Conservation (phyloP, 2,888 invertebrate genomes). For the Acleris sparsana region DNA sequence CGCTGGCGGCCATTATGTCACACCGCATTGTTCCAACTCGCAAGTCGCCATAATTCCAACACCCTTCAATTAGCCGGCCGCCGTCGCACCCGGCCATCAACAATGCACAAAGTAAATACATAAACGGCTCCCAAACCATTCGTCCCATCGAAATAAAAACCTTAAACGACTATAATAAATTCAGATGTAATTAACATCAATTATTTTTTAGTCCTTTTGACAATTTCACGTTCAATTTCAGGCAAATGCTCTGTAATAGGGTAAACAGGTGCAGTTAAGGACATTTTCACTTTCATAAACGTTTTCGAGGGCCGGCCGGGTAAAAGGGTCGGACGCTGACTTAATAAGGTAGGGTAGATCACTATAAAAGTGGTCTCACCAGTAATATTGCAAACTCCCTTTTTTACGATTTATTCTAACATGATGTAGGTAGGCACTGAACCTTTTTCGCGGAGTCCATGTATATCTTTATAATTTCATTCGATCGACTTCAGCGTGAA, state of each 20-base stretch:
- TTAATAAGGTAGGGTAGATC: slow-evolving; percentile 70
- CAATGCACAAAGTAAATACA: slow-evolving; percentile 19
- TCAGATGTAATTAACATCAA: slow-evolving; percentile 52
- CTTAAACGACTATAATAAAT: slow-evolving; percentile 49
- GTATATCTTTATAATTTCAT: slow-evolving; percentile 27
- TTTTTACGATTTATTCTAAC: slow-evolving; percentile 59
- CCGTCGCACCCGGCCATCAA: slow-evolving; percentile 1
- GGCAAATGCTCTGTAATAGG: slow-evolving; percentile 51
- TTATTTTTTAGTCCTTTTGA: slow-evolving; percentile 46
- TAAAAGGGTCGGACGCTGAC: slow-evolving; percentile 65
- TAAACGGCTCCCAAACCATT: slow-evolving; percentile 17
- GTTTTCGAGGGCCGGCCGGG: slow-evolving; percentile 50
- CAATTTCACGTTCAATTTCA: slow-evolving; percentile 51
- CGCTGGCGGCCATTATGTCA: slow-evolving; percentile 12
- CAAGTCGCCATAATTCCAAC: slow-evolving; percentile 1
- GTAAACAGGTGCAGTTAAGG: slow-evolving; percentile 71
- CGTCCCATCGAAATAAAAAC: slow-evolving; percentile 38
- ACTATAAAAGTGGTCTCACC: slow-evolving; percentile 61
- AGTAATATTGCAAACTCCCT: slow-evolving; percentile 61
- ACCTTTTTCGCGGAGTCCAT: slow-evolving; percentile 40
- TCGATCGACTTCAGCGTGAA: slow-evolving; percentile 7
- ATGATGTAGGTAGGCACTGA: slow-evolving; percentile 49
- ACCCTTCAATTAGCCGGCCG: slow-evolving; percentile 10
- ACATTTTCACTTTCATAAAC: slow-evolving; percentile 70
- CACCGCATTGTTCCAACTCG: slow-evolving; percentile 19